These are phyloP conservation scores for Palythoa grandiflora DNA, from an alignment of 92 coral and sea anemone genomes.

Conservation along the genomic window DNA sequence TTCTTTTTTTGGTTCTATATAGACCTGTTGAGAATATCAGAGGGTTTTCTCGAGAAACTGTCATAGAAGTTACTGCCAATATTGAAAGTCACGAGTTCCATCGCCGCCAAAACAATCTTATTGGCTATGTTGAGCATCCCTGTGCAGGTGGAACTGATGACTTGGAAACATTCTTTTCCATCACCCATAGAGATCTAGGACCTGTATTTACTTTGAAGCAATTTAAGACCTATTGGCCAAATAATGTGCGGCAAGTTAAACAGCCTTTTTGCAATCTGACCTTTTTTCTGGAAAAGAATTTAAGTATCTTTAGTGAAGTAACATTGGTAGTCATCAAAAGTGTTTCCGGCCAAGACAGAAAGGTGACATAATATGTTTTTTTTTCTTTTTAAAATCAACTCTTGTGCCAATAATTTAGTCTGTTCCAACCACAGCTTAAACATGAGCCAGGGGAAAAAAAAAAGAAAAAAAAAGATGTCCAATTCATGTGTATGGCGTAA, in stretches of 20 bases:
- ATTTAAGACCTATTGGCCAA: constrained; percentile 67
- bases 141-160: constrained; percentile 62
- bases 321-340: background rate
- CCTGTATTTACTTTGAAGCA: constrained; percentile 62
- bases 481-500: background rate
- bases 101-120: background rate
- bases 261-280: background rate
- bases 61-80: constrained; percentile 58
- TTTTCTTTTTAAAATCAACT: background rate
- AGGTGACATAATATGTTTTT: background rate
- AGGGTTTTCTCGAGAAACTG: constrained; percentile 66
- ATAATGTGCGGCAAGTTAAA: constrained; percentile 46
- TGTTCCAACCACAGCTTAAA: background rate
- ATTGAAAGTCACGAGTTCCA: constrained; percentile 59
- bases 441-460: background rate
- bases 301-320: background rate
- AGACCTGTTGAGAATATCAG: constrained; percentile 52
- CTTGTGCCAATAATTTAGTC: background rate
- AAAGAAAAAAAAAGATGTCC: background rate
- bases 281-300: background rate
- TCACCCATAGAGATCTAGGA: constrained; percentile 65
- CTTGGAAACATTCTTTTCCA: constrained; percentile 54
- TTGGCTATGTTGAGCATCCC: constrained; percentile 60
- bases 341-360: background rate
- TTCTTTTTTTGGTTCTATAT: background rate